phyloP scores from a whole-genome alignment of 2,888 invertebrate genomes.

The Spodoptera littoralis region DNA sequence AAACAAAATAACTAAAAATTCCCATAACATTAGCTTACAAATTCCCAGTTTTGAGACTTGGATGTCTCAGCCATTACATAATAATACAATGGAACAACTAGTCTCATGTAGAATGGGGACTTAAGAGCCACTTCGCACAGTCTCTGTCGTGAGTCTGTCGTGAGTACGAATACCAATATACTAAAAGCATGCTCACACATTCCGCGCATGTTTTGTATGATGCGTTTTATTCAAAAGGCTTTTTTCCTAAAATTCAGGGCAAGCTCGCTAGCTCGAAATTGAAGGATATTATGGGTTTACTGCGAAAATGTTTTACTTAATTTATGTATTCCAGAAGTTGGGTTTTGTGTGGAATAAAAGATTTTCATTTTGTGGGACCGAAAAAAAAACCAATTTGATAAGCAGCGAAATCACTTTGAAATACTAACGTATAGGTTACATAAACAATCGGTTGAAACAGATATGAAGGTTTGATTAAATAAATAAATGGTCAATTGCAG shows the following conservation, averaged over 20 bases:
- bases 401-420: no score
- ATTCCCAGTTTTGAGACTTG: constrained; percentile 16
- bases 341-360: constrained; percentile 34
- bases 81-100: constrained; percentile 61
- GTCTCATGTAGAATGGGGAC: constrained; percentile 41
- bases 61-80: constrained; percentile 38
- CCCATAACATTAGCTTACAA: constrained; percentile 22
- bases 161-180: constrained; percentile 70
- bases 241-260: constrained; percentile 39
- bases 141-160: constrained; percentile 59
- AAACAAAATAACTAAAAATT: background rate
- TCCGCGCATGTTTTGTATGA: constrained; percentile 51
- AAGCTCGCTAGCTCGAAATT: constrained; percentile 41
- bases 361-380: constrained; percentile 16
- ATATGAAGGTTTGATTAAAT: no score
- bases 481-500: no score
- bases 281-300: constrained; percentile 46
- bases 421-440: no score
- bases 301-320: constrained; percentile 38
- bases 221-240: constrained; percentile 55
- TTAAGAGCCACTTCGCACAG: constrained; percentile 62
- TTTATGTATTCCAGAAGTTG: constrained; percentile 33
- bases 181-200: constrained; percentile 70
- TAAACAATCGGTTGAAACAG: no score
- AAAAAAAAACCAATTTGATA: no score